Percentiles rank a stretch among this genome's conserved stretches.
phyloP scores from a whole-genome alignment of 2,797 vertebrate genomes.

The Enteromius fasciolatus region DNA sequence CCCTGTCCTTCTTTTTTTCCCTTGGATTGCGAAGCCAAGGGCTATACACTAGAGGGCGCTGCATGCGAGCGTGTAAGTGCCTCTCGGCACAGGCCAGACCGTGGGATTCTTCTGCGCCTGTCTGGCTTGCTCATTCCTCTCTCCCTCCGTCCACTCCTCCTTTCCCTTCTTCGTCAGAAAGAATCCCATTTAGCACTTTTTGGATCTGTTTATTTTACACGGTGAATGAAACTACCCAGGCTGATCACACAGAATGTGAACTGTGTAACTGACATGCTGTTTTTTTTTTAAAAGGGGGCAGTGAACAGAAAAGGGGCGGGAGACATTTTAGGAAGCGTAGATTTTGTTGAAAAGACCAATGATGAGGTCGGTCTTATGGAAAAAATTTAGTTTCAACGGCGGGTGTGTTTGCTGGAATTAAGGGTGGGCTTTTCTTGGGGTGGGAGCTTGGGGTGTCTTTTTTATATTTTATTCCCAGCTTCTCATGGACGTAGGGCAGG shows the following conservation, averaged over 20 bases:
- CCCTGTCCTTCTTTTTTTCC: neutral
- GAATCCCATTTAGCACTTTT: conserved; percentile 59
- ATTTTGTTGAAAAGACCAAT: conserved; percentile 45
- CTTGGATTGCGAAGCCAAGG: conserved; percentile 25
- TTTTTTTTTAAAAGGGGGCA: conserved; percentile 57
- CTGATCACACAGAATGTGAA: conserved; percentile 61
- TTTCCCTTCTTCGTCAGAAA: conserved; percentile 46
- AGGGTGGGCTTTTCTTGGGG: conserved; percentile 41
- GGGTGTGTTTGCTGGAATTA: conserved; percentile 11
- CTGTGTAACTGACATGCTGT: conserved; percentile 59
- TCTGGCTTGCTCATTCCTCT: conserved; percentile 29
- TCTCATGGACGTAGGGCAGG: conserved; percentile 59
- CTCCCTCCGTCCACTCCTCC: conserved; percentile 36
- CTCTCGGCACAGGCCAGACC: conserved; percentile 44
- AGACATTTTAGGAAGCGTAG: conserved; percentile 6
- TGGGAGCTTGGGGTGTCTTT: conserved; percentile 24
- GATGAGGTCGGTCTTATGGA: conserved; percentile 54
- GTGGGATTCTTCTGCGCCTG: conserved; percentile 43
- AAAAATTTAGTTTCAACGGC: conserved; percentile 50
- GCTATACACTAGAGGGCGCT: conserved; percentile 73
- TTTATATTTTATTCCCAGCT: conserved; percentile 41
- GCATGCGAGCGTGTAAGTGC: conserved; percentile 61
- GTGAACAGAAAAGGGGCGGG: conserved; percentile 28
- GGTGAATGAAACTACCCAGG: conserved; percentile 66
- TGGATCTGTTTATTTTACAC: conserved; percentile 54